Percentiles rank a stretch among this genome's conserved stretches.
phyloP scores from a whole-genome alignment of 2,113 vertebrate genomes.

The Bothrops jararaca region DNA sequence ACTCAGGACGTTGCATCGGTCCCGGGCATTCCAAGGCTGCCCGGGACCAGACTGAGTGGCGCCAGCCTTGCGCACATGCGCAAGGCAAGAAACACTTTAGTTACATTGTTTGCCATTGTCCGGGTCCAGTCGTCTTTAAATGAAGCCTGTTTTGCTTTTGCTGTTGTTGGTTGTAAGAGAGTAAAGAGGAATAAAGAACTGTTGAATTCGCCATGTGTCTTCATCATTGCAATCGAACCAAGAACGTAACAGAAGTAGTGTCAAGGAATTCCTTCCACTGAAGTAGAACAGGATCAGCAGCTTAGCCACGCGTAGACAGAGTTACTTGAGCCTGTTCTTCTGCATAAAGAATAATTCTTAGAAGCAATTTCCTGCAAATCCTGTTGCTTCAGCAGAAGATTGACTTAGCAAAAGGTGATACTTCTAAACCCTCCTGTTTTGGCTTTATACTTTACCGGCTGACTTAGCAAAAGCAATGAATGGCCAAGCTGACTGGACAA shows the following conservation, averaged over 20 bases:
- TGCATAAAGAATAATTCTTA: conserved; percentile 6
- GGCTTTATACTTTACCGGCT: not conserved
- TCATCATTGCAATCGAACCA: no score
- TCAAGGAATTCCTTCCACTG: conserved; percentile 13
- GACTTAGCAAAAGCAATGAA: not conserved
- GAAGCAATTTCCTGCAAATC: conserved; percentile 21
- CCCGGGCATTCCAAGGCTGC: no score
- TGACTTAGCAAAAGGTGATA: not conserved
- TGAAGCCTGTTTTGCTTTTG: no score
- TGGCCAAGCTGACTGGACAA: not conserved
- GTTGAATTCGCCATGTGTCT: no score
- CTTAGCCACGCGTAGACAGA: not conserved
- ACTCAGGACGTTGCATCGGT: no score
- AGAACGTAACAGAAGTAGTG: conserved; percentile 11
- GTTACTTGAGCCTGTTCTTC: not conserved
- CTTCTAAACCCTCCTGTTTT: not conserved
- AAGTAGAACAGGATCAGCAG: not conserved
- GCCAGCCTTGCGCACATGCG: no score
- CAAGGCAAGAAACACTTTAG: no score
- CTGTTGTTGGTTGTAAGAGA: no score
- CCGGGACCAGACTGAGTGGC: no score
- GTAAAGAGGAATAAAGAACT: no score
- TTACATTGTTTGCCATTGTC: no score
- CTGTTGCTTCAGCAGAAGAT: conserved; percentile 16
- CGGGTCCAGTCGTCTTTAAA: no score